These are phyloP conservation scores for Apteryx mantelli DNA, from an alignment of 2,113 vertebrate species.

Conservation along the genomic window DNA sequence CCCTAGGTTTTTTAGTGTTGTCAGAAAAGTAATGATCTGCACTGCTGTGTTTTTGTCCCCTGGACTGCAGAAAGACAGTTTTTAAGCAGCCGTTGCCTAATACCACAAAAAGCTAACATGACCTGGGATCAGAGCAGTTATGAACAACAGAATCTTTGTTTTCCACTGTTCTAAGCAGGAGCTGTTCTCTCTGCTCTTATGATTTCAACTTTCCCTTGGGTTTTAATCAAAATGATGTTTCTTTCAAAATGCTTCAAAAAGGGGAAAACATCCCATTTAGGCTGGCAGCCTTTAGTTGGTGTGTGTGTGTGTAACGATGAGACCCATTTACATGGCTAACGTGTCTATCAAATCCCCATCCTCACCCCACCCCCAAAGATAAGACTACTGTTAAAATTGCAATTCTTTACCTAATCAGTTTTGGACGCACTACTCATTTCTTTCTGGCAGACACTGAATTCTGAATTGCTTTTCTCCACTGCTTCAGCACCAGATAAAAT, in stretches of 20 bases:
- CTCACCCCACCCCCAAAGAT: not conserved
- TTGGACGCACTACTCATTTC: not conserved
- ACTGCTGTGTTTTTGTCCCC: conserved; percentile 40
- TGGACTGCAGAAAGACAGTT: conserved; percentile 6
- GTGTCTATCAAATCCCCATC: not conserved
- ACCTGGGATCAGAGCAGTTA: conserved; percentile 42
- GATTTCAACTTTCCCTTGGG: not conserved
- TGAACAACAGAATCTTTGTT: conserved; percentile 43
- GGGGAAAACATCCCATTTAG: not conserved
- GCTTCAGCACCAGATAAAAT: not conserved
- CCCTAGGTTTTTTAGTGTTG: conserved; percentile 22
- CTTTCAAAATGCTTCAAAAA: not conserved
- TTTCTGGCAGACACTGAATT: not conserved
- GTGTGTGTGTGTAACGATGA: not conserved
- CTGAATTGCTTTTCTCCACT: not conserved
- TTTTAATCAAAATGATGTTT: conserved; percentile 27
- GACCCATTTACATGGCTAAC: not conserved
- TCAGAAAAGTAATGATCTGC: conserved; percentile 45
- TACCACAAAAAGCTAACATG: conserved; percentile 15
- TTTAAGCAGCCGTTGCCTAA: conserved; percentile 34
- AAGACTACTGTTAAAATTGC: not conserved
- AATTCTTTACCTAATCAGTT: not conserved
- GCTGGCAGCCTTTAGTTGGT: not conserved
- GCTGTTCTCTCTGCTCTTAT: not conserved
- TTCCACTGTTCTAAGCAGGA: not conserved